Evolutionary conservation across 1,140 invertebrate genomes (phyloP).

Genomic region (Cyphomyrmex costatus): DNA sequence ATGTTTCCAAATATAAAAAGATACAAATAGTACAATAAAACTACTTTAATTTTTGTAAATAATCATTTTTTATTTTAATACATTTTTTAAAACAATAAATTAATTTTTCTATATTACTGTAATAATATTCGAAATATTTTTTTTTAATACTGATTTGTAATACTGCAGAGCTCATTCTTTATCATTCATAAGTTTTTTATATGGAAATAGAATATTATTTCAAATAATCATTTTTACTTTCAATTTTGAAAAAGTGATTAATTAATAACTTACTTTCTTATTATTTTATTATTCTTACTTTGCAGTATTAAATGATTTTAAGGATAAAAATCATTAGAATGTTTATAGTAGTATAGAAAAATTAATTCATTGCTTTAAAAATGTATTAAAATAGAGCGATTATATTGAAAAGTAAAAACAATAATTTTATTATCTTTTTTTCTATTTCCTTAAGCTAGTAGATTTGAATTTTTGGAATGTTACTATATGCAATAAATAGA

Average conservation of each 20-base stretch:
- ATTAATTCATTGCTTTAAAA: background rate
- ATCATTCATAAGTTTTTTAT: too few relatives aligned
- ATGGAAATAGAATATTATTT: too few relatives aligned
- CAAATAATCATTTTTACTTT: too few relatives aligned
- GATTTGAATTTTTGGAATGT: too few relatives aligned
- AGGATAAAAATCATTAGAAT: background rate
- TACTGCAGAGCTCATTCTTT: too few relatives aligned
- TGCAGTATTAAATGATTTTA: background rate
- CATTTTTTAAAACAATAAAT: background rate
- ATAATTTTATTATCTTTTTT: background rate
- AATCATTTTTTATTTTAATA: background rate
- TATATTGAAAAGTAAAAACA: background rate
- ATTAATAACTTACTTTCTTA: too few relatives aligned
- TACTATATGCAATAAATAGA: background rate
- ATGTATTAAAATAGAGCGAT: background rate
- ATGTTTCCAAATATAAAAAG: too few relatives aligned
- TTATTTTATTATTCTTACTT: background rate
- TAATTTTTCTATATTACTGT: background rate
- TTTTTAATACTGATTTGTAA: background rate
- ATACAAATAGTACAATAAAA: background rate
- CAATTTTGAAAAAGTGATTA: too few relatives aligned
- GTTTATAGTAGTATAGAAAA: background rate
- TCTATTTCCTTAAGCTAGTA: too few relatives aligned
- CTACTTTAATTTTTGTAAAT: background rate
- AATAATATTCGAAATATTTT: background rate